Evolutionary conservation across 2,888 invertebrate genomes (phyloP).

Genomic region (Ypsolopha scabrella): DNA sequence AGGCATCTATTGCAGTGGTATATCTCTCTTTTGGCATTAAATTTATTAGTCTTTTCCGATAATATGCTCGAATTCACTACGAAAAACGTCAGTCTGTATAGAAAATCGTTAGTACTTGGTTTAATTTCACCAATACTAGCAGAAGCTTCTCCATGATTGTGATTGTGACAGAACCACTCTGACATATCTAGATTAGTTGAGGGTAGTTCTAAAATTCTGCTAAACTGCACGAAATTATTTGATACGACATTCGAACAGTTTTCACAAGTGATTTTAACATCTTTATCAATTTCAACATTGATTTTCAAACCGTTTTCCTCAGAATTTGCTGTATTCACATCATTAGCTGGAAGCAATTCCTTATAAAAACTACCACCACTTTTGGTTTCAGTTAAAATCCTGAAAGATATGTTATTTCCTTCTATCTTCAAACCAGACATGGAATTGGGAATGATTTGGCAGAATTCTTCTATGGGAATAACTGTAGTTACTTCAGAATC

Average conservation of each 20-base stretch:
- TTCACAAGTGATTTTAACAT: slow-evolving; percentile 41
- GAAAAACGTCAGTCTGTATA: slow-evolving; percentile 69
- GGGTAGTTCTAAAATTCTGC: slow-evolving; percentile 73
- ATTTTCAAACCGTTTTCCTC: slow-evolving; percentile 17
- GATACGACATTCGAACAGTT: slow-evolving; percentile 58
- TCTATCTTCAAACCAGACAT: slow-evolving; percentile 63
- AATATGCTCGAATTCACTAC: slow-evolving; percentile 50
- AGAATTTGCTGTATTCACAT: background rate
- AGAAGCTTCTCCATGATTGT: slow-evolving; percentile 29
- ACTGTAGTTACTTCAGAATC: slow-evolving; percentile 37
- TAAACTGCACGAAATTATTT: slow-evolving; percentile 57
- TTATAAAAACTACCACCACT: slow-evolving; percentile 57
- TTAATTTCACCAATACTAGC: slow-evolving; percentile 30
- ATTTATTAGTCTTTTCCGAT: slow-evolving; percentile 49
- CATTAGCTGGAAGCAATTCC: slow-evolving; percentile 37
- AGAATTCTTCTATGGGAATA: slow-evolving; percentile 50
- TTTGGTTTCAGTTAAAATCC: slow-evolving; percentile 56
- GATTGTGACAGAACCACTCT: slow-evolving; percentile 77
- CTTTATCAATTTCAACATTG: slow-evolving; percentile 33
- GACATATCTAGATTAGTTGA: slow-evolving; percentile 69
- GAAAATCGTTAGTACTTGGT: slow-evolving; percentile 65
- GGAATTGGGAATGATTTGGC: slow-evolving; percentile 59
- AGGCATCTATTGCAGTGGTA: slow-evolving; percentile 70
- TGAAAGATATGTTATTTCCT: slow-evolving; percentile 54
- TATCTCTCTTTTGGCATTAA: slow-evolving; percentile 51